Conservation (phyloP, 1,140 invertebrate species). For the Bathynomus jamesi region DNA sequence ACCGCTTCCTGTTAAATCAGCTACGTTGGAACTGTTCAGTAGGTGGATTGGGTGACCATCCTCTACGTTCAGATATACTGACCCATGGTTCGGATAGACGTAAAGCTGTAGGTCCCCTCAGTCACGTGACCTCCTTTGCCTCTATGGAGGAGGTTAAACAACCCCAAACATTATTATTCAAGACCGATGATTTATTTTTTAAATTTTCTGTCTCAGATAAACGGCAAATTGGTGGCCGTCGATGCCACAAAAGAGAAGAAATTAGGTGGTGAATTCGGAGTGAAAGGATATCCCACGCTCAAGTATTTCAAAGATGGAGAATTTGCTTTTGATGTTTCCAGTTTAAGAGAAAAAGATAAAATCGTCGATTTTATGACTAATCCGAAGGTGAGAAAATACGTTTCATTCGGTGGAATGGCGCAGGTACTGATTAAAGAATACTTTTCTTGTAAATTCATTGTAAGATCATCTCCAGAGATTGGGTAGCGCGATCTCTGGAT, state of each 20-base stretch:
- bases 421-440: conserved; percentile 4
- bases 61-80: too few relatives aligned
- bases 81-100: too few relatives aligned
- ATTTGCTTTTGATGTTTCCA: conserved; percentile 63
- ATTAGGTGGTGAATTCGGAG: conserved; percentile 57
- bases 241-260: conserved; percentile 68
- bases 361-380: conserved; percentile 75
- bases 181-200: not conserved
- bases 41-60: too few relatives aligned
- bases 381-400: conserved; percentile 46
- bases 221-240: conserved; percentile 65
- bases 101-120: too few relatives aligned
- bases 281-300: conserved; percentile 75
- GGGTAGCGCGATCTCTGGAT: not conserved
- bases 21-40: too few relatives aligned
- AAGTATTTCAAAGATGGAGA: conserved; percentile 71
- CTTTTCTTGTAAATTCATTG: not conserved
- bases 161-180: too few relatives aligned
- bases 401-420: conserved; percentile 2
- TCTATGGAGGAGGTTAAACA: too few relatives aligned
- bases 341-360: conserved; percentile 62
- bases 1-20: too few relatives aligned
- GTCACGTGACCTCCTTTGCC: too few relatives aligned
- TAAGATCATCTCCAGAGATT: not conserved
- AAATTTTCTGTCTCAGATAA: conserved; percentile 46